Evolutionary conservation across 2,888 invertebrate genomes (phyloP), one percentile per base, ranked within the genome.

Genomic region (Acholoe squamosa): DNA sequence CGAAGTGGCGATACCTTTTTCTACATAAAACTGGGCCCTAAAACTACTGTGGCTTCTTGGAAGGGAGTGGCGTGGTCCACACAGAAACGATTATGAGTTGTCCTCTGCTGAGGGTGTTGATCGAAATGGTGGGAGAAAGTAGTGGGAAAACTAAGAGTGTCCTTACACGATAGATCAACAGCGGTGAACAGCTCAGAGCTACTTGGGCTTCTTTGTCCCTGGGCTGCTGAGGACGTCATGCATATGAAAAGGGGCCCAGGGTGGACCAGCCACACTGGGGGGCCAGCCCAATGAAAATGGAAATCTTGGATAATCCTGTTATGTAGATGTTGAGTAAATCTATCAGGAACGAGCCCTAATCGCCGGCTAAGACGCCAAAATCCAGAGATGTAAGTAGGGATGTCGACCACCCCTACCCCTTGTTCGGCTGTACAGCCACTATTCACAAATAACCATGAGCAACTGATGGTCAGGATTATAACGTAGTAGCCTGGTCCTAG

Each of bases 271-370:
- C 71, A 3, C 28, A 25, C 28, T 28, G 14, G 31, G n/a, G 43
- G 71, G 7, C 71, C 28, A 25, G 71, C 71, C 71, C 71, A 71
- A 71, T 71, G 71, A 71, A 71, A 71, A 71, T 71, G 71, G 71
- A 71, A 71, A 71, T 71, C 31, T 28, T 28, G 71, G 71, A 28
- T 71, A 71, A 71, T 71, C 71, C 71, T 25, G 71, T 71, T 71
- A 71, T 71, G 71, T 71, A 71, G 71, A 71, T 71, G 71, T 71
- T 71, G 71, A 71, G 71, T 71, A 71, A 71, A 71, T 71, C 71
- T 71, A 71, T 71, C 71, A 71, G 71, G 3, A 71, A 71, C 3
- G 28, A 71, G 71, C 71, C 25, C 25, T 71, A 71, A 71, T 71
- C 71, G 25, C 28, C 3, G 25, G 1, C 28, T 71, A 71, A 71